Evolutionary conservation across 2,797 vertebrate genomes (phyloP).

Genomic region (Cirrhinus mrigala): DNA sequence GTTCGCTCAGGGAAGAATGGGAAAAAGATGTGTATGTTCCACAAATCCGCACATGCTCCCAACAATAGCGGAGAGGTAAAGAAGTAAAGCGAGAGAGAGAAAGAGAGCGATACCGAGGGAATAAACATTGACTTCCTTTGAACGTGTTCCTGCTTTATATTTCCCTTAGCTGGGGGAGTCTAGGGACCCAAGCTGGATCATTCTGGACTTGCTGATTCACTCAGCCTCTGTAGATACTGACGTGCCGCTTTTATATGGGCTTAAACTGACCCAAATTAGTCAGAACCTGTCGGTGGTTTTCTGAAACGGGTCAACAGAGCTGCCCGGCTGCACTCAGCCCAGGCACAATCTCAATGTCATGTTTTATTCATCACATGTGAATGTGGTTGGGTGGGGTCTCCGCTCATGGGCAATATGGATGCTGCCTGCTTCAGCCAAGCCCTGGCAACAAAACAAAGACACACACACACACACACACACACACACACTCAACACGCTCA

Average conservation of each 20-base stretch:
- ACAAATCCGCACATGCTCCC: constrained; percentile 64
- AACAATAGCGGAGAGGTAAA: constrained; percentile 44
- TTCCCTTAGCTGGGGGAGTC: constrained; percentile 29
- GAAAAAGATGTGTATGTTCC: constrained; percentile 24
- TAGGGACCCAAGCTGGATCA: constrained; percentile 36
- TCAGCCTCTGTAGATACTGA: constrained; percentile 30
- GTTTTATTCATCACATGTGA: constrained; percentile 65
- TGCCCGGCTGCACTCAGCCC: constrained; percentile 32
- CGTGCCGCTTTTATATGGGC: not conserved
- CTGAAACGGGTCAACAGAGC: constrained; percentile 33
- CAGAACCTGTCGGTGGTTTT: constrained; percentile 28
- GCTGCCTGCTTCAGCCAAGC: constrained; percentile 66
- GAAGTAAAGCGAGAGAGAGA: constrained; percentile 48
- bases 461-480: constrained; percentile 65
- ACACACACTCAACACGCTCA: constrained; percentile 65
- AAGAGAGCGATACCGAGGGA: constrained; percentile 57
- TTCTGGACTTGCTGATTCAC: constrained; percentile 52
- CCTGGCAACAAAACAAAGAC: constrained; percentile 71
- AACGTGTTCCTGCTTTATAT: constrained; percentile 58
- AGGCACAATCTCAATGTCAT: constrained; percentile 35
- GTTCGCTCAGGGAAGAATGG: constrained; percentile 1
- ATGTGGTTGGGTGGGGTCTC: constrained; percentile 61
- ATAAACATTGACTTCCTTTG: constrained; percentile 61
- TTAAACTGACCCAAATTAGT: constrained; percentile 46
- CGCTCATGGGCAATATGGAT: constrained; percentile 67